Conservation (phyloP, 2,113 vertebrate genomes). For the Otocyon megalotis region DNA sequence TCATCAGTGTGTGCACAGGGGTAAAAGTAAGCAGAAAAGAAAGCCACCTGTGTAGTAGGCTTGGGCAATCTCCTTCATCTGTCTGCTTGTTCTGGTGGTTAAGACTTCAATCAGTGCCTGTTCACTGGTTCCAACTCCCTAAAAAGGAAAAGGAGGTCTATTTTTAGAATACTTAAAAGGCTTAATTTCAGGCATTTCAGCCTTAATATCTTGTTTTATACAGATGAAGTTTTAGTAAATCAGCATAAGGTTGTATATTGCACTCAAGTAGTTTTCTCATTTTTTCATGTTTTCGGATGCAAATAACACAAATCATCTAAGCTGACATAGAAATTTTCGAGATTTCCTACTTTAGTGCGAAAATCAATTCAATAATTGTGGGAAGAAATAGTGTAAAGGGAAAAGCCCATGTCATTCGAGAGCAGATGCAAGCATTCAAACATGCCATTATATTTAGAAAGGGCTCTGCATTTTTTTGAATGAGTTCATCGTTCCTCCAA, state of each 20-base stretch:
- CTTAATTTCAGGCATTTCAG: constrained; percentile 43
- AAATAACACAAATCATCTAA: constrained; percentile 48
- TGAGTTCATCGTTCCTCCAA: background rate
- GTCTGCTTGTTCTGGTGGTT: constrained; percentile 90
- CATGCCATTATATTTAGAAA: background rate
- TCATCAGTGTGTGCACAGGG: background rate
- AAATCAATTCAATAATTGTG: background rate
- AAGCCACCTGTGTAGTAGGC: constrained; percentile 90
- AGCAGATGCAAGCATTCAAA: background rate
- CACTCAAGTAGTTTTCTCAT: constrained; percentile 17
- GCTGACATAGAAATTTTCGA: background rate
- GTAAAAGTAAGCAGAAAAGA: background rate
- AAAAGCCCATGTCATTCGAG: background rate
- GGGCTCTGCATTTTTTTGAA: background rate
- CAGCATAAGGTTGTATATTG: background rate
- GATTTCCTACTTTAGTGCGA: background rate
- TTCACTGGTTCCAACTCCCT: constrained; percentile 92
- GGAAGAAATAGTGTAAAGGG: background rate
- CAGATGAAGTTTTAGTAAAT: constrained; percentile 17
- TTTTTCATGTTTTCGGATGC: constrained; percentile 8
- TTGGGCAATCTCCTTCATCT: constrained; percentile 90
- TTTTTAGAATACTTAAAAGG: constrained; percentile 41
- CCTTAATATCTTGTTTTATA: constrained; percentile 19
- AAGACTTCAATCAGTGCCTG: constrained; percentile 91
- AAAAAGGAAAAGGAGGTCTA: constrained; percentile 3